These are phyloP conservation scores for Dasypogon diadema DNA, from an alignment of 2,888 invertebrate genomes.

Conservation along the genomic window DNA sequence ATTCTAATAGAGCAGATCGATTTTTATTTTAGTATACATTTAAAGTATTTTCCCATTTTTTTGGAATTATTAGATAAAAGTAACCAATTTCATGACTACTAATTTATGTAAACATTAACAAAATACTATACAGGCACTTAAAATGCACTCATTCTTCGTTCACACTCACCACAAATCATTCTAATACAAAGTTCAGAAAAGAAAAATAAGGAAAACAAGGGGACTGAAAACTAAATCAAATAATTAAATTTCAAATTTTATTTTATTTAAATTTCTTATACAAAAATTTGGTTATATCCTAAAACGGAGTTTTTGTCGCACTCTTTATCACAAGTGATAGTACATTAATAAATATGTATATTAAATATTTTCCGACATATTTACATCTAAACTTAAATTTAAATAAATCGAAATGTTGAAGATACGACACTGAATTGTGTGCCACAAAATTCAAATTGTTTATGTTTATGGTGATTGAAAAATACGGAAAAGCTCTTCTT, in stretches of 20 bases:
- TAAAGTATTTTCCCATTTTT: too few species aligned
- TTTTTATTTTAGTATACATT: too few species aligned
- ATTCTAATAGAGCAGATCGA: too few species aligned
- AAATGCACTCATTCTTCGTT: too few species aligned
- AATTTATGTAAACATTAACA: too few species aligned
- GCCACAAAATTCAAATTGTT: not conserved
- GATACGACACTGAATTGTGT: not conserved
- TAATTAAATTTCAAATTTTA: constrained; percentile 33
- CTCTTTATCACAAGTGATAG: constrained; percentile 38
- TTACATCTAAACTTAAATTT: constrained; percentile 41
- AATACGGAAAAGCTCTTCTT: not conserved
- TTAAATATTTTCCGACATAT: constrained; percentile 18
- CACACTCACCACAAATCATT: too few species aligned
- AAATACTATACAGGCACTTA: too few species aligned
- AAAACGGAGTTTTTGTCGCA: constrained; percentile 40
- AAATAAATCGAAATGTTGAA: constrained; percentile 42
- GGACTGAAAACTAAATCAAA: too few species aligned
- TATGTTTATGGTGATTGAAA: not conserved
- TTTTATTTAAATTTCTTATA: constrained; percentile 18
- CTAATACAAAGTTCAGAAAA: too few species aligned
- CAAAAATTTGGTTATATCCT: constrained; percentile 43
- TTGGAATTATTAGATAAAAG: too few species aligned
- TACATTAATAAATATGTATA: constrained; percentile 33
- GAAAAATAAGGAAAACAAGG: too few species aligned
- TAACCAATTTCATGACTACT: too few species aligned